Conservation (phyloP, 1,140 invertebrate species). For the Cheumatopsyche charites region DNA sequence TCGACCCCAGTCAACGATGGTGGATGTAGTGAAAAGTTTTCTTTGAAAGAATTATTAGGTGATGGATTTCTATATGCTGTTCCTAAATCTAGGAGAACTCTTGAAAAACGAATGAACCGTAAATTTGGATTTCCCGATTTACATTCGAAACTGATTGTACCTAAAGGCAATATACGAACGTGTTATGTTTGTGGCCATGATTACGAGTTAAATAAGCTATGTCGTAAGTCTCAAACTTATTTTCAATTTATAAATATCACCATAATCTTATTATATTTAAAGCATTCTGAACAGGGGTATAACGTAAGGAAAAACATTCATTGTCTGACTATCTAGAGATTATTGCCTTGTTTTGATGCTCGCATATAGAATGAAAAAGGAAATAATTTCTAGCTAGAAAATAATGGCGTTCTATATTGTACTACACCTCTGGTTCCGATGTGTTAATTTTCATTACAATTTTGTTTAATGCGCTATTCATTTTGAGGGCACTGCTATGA, state of each 20-base stretch:
- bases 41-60: conserved; percentile 67
- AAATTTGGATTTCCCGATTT: conserved; percentile 73
- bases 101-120: conserved; percentile 74
- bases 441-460: too few relatives aligned
- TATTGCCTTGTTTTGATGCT: too few relatives aligned
- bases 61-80: conserved; percentile 83
- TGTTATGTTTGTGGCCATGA: conserved; percentile 83
- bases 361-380: too few relatives aligned
- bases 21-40: conserved; percentile 9
- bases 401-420: too few relatives aligned
- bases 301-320: too few relatives aligned
- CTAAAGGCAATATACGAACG: conserved; percentile 74
- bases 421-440: too few relatives aligned
- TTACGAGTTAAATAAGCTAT: conserved; percentile 76
- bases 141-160: conserved; percentile 69
- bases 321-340: too few relatives aligned
- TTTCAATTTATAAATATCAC: conserved; percentile 50
- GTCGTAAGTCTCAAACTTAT: conserved; percentile 73
- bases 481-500: conserved; percentile 78
- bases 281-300: too few relatives aligned
- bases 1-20: background rate
- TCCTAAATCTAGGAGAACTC: conserved; percentile 74
- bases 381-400: too few relatives aligned
- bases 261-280: conserved; percentile 27
- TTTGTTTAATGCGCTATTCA: background rate